phyloP scores from a whole-genome alignment of 1,140 invertebrate genomes.

The Drosophila baimaii region DNA sequence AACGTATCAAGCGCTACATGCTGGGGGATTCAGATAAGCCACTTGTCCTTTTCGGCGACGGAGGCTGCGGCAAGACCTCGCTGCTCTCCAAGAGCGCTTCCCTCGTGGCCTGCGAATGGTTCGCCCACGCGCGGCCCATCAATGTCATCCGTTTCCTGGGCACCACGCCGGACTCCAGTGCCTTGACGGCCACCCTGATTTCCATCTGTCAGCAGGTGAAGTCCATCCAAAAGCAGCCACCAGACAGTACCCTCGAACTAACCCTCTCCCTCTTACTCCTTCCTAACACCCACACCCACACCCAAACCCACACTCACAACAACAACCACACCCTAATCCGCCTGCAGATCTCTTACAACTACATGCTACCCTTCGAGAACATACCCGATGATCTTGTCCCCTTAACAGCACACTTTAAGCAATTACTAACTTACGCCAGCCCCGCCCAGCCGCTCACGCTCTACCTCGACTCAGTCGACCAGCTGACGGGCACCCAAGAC shows the following conservation, averaged over 20 bases:
- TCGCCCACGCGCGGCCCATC: slow-evolving; percentile 90
- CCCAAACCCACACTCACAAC: slow-evolving; percentile 2
- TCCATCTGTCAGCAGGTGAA: slow-evolving; percentile 96
- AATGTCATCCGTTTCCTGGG: slow-evolving; percentile 97
- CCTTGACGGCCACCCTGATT: slow-evolving; percentile 96
- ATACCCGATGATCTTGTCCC: slow-evolving; percentile 98
- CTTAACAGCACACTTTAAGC: slow-evolving; percentile 97
- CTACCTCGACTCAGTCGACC: slow-evolving; percentile 97
- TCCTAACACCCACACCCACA: slow-evolving; percentile 6
- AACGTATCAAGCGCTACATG: slow-evolving; percentile 94
- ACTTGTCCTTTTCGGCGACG: slow-evolving; percentile 96
- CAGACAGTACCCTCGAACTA: background rate
- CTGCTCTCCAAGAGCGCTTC: slow-evolving; percentile 96
- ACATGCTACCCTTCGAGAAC: slow-evolving; percentile 95
- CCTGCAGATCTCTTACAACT: slow-evolving; percentile 96
- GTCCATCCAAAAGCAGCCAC: slow-evolving; percentile 40
- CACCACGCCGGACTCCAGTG: slow-evolving; percentile 98
- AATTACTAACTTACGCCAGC: slow-evolving; percentile 93
- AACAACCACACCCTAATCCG: slow-evolving; percentile 19
- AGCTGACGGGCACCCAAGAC: slow-evolving; percentile 96
- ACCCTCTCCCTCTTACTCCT: slow-evolving; percentile 23
- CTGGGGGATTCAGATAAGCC: slow-evolving; percentile 93
- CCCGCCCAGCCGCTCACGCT: slow-evolving; percentile 92
- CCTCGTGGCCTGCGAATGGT: slow-evolving; percentile 90
- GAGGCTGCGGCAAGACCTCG: slow-evolving; percentile 99